These are phyloP conservation scores for Scomber colias DNA, from an alignment of 2,113 vertebrate genomes.

Conservation along the genomic window DNA sequence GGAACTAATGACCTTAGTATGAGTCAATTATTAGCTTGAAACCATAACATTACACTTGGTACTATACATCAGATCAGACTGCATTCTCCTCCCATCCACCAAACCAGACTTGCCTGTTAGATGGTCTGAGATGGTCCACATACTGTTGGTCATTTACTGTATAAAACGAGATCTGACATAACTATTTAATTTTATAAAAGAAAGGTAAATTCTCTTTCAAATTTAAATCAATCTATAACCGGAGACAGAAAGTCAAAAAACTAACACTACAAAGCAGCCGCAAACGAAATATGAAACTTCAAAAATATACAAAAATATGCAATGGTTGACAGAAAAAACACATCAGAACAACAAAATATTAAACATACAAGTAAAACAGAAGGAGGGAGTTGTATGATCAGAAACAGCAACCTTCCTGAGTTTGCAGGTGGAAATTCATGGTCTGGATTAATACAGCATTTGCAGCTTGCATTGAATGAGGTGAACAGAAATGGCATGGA, in stretches of 20 bases:
- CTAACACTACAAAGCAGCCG: background rate
- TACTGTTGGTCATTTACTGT: background rate
- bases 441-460: background rate
- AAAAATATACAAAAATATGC: background rate
- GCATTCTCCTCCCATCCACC: background rate
- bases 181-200: background rate
- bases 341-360: background rate
- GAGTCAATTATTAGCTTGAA: background rate
- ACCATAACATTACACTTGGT: background rate
- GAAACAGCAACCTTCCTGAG: background rate
- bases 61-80: too few species aligned
- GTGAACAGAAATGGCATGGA: conserved; percentile 27
- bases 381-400: background rate
- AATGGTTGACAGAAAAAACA: background rate
- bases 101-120: background rate
- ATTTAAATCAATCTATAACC: too few species aligned
- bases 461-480: conserved; percentile 2
- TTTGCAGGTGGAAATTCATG: background rate
- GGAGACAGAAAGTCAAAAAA: background rate
- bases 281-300: background rate
- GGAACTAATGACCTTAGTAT: background rate
- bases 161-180: background rate
- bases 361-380: background rate
- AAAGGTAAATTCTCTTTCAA: background rate
- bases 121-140: background rate